These are phyloP conservation scores for Thysanoteuthis rhombus DNA, from an alignment of 2,888 invertebrate genomes.

Conservation along the genomic window DNA sequence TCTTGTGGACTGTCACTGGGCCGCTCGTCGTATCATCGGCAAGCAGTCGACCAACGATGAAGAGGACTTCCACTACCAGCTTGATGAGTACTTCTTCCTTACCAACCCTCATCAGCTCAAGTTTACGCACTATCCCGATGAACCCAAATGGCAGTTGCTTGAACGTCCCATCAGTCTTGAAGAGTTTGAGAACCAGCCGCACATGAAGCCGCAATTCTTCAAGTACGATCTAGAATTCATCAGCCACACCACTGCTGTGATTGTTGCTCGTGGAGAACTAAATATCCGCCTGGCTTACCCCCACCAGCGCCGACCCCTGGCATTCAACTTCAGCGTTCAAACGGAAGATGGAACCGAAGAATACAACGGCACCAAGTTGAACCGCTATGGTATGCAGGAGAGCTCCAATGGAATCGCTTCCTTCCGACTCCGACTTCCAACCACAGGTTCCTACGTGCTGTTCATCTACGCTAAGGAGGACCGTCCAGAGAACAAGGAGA, in stretches of 20 bases:
- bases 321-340: slow-evolving; percentile 67
- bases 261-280: slow-evolving; percentile 62
- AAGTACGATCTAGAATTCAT: slow-evolving; percentile 67
- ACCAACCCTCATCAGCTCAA: slow-evolving; percentile 67
- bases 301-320: slow-evolving; percentile 61
- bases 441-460: slow-evolving; percentile 64
- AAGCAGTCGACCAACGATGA: slow-evolving; percentile 66
- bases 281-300: slow-evolving; percentile 64
- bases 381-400: slow-evolving; percentile 66
- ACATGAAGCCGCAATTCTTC: slow-evolving; percentile 69
- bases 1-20: slow-evolving; percentile 68
- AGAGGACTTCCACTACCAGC: slow-evolving; percentile 65
- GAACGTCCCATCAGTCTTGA: slow-evolving; percentile 59
- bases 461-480: slow-evolving; percentile 68
- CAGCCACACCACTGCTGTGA: slow-evolving; percentile 66
- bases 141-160: slow-evolving; percentile 67
- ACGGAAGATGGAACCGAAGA: slow-evolving; percentile 64
- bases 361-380: slow-evolving; percentile 60
- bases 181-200: slow-evolving; percentile 68
- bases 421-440: slow-evolving; percentile 66
- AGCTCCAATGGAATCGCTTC: slow-evolving; percentile 64
- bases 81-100: slow-evolving; percentile 66
- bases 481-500: slow-evolving; percentile 63
- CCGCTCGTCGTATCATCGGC: slow-evolving; percentile 67
- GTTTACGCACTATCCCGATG: slow-evolving; percentile 68